These are phyloP conservation scores for Scaptomyza flava DNA, from an alignment of 2,888 invertebrate species.

Conservation along the genomic window DNA sequence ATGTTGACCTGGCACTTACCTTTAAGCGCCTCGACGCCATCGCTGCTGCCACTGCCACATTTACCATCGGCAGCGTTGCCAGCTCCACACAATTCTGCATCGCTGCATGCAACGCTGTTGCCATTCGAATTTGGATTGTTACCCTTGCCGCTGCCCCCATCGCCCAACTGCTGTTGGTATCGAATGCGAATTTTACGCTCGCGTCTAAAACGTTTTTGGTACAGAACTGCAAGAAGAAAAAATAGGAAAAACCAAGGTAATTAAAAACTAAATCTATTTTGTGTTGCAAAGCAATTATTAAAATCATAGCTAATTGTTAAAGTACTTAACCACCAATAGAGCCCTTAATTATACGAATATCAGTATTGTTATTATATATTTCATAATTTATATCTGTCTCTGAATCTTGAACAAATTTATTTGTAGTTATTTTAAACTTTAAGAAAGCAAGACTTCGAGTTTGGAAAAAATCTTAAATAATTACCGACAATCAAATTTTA, in stretches of 20 bases:
- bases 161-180: constrained; percentile 93
- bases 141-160: constrained; percentile 87
- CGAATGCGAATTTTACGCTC: constrained; percentile 93
- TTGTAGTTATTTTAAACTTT: no score
- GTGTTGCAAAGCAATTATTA: no score
- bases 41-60: constrained; percentile 50
- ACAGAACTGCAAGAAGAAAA: constrained; percentile 88
- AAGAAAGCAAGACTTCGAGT: no score
- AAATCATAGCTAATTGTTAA: no score
- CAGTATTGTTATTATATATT: no score
- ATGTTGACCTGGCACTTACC: constrained; percentile 58
- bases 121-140: constrained; percentile 83
- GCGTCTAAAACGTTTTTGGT: constrained; percentile 95
- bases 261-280: no score
- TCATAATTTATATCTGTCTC: no score
- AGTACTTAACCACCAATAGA: no score
- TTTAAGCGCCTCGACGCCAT: constrained; percentile 65
- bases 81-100: constrained; percentile 49
- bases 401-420: no score
- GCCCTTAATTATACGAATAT: no score
- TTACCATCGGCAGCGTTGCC: constrained; percentile 45
- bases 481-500: no score
- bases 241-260: neutral
- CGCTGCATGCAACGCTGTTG: constrained; percentile 60
- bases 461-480: no score